A percentile compares a stretch with the other conserved stretches of the same genome.
Evolutionary conservation across 2,797 vertebrate species (phyloP).

Genomic region (Antrozous pallidus): DNA sequence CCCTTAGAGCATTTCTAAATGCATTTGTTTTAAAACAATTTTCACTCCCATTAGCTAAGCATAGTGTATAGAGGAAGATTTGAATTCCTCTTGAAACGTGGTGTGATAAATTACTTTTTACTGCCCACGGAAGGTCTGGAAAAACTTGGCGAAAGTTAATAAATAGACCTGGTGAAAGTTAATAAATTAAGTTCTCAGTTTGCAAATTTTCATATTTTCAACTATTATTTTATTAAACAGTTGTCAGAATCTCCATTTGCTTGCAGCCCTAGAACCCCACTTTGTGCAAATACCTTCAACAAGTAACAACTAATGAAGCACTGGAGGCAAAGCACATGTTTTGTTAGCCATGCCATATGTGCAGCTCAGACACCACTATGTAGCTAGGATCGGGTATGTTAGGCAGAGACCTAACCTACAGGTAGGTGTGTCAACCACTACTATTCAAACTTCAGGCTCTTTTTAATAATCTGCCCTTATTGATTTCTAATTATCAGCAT

Average conservation of each 20-base stretch:
- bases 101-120: constrained; percentile 55
- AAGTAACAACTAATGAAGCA: not conserved
- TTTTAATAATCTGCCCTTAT: not conserved
- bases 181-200: constrained; percentile 35
- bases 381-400: not conserved
- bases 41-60: not conserved
- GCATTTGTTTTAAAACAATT: constrained; percentile 54
- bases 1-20: constrained; percentile 47
- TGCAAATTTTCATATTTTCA: constrained; percentile 29
- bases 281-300: not conserved
- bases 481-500: not conserved
- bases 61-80: not conserved
- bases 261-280: not conserved
- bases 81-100: constrained; percentile 50
- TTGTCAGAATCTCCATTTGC: constrained; percentile 29
- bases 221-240: constrained; percentile 6
- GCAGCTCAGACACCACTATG: not conserved
- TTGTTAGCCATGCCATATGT: not conserved
- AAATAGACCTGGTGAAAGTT: not conserved
- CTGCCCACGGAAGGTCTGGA: not conserved
- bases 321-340: not conserved
- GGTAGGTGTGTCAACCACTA: not conserved
- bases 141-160: constrained; percentile 23
- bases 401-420: not conserved
- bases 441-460: not conserved